Conservation (phyloP, 2,797 vertebrate species). For the Diceros bicornis region DNA sequence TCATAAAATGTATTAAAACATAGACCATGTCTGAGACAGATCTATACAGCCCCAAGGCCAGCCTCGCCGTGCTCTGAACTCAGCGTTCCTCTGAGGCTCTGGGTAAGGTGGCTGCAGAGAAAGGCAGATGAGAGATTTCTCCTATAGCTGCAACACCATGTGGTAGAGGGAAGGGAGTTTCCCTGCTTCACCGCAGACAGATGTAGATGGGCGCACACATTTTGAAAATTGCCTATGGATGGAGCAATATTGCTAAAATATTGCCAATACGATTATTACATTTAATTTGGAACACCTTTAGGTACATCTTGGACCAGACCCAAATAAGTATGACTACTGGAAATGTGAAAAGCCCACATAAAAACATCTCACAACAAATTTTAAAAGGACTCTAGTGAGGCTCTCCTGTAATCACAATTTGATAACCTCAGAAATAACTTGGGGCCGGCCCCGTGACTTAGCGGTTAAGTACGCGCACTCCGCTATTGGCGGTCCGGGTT, state of each 20-base stretch:
- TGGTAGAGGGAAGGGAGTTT: neutral
- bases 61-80: neutral
- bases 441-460: too few species aligned
- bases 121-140: neutral
- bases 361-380: neutral
- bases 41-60: neutral
- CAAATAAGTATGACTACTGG: neutral
- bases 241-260: neutral
- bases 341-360: neutral
- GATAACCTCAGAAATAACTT: neutral
- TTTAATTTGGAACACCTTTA: constrained; percentile 12
- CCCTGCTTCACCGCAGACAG: neutral
- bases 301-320: neutral
- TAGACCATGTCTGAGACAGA: constrained; percentile 15
- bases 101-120: neutral
- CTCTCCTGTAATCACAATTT: neutral
- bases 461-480: too few species aligned
- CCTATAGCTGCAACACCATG: neutral
- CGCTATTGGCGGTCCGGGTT: too few species aligned
- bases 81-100: neutral
- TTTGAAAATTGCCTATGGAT: neutral
- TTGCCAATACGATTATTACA: neutral
- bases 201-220: neutral
- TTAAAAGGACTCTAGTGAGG: neutral
- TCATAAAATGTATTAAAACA: constrained; percentile 47